A percentile compares a stretch with the other conserved stretches of the same genome.
Conservation (phyloP, 1,140 invertebrate genomes). For the Lysiphlebus fabarum region DNA sequence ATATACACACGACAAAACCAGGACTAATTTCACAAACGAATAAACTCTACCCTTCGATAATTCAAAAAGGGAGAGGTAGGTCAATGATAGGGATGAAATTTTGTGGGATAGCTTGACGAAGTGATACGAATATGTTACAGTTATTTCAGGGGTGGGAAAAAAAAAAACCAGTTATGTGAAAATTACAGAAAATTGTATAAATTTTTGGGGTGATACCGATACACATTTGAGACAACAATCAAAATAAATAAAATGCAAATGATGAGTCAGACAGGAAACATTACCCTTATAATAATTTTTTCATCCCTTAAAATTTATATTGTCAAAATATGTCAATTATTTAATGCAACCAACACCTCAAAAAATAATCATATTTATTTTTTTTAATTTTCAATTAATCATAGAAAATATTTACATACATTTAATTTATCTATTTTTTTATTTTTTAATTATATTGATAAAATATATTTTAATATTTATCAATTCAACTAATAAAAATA, state of each 20-base stretch:
- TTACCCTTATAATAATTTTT: no score
- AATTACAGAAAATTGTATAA: constrained; percentile 37
- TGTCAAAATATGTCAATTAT: no score
- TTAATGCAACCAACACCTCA: no score
- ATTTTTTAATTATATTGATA: no score
- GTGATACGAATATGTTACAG: constrained; percentile 41
- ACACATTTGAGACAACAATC: constrained; percentile 26
- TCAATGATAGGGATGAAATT: constrained; percentile 38
- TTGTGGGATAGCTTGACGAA: constrained; percentile 33
- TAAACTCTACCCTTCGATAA: constrained; percentile 40
- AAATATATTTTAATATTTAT: no score
- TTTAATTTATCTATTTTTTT: no score
- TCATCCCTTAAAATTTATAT: no score
- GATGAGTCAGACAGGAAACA: constrained; percentile 39
- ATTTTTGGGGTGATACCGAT: constrained; percentile 49
- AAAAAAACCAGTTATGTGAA: constrained; percentile 20
- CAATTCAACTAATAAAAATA: no score
- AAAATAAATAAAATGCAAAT: no score
- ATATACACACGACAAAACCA: constrained; percentile 51
- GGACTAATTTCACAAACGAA: constrained; percentile 57
- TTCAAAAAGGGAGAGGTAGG: constrained; percentile 27
- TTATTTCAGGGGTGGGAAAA: constrained; percentile 21
- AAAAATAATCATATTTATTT: no score
- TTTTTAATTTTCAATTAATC: no score
- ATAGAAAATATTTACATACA: no score